phyloP scores from a whole-genome alignment of 2,113 vertebrate genomes.

The Amphiprion ocellaris region DNA sequence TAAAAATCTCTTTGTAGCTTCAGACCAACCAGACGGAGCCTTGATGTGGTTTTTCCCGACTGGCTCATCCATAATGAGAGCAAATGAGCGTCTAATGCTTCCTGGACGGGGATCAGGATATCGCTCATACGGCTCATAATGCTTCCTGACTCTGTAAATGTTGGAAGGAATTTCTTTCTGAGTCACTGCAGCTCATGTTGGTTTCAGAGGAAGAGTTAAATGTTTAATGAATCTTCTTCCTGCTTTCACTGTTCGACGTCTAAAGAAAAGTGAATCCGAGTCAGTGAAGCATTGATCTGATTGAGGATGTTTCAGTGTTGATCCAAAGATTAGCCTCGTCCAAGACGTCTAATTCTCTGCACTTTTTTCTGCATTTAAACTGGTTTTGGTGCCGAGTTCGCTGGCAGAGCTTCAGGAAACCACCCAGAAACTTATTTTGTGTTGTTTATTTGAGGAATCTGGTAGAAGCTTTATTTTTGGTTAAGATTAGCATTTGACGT shows the following conservation, averaged over 20 bases:
- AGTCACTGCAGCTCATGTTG: too few species aligned
- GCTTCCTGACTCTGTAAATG: conserved; percentile 25
- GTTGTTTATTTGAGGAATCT: too few species aligned
- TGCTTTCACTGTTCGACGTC: conserved; percentile 32
- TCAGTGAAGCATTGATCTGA: conserved; percentile 21
- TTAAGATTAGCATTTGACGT: too few species aligned
- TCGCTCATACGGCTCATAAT: conserved; percentile 57
- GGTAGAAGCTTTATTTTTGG: too few species aligned
- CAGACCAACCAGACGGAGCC: not conserved
- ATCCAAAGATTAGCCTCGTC: conserved; percentile 36
- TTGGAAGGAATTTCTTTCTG: not conserved
- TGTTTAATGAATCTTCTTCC: conserved; percentile 11
- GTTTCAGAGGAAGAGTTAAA: not conserved
- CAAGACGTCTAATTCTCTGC: conserved; percentile 31
- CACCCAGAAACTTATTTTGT: too few species aligned
- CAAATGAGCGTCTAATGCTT: conserved; percentile 60
- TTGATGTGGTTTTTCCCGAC: conserved; percentile 70
- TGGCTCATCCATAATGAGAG: conserved; percentile 64
- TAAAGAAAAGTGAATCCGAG: conserved; percentile 13
- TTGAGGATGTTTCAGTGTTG: conserved; percentile 48
- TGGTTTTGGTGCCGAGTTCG: not conserved
- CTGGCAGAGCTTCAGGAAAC: not conserved
- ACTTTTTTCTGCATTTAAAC: not conserved
- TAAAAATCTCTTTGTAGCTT: conserved; percentile 25
- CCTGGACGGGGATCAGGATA: conserved; percentile 52